Conservation (phyloP, 1,140 invertebrate species). For the Caerostris extrusa region DNA sequence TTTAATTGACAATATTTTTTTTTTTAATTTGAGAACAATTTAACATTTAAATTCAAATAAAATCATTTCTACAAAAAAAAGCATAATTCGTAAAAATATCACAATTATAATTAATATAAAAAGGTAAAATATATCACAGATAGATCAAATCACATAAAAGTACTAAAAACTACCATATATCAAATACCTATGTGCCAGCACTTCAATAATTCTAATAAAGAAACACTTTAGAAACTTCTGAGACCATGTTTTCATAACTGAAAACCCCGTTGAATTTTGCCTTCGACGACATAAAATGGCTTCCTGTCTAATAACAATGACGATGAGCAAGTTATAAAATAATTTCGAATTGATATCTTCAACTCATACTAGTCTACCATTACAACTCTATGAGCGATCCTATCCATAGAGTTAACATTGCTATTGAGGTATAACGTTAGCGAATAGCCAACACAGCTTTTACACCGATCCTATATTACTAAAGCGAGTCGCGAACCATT, state of each 20-base stretch:
- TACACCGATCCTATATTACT: conserved; percentile 71
- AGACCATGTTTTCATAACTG: conserved; percentile 77
- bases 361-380: conserved; percentile 27
- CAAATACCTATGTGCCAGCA: background rate
- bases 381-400: conserved; percentile 61
- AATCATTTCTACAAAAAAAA: too few relatives aligned
- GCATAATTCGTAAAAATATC: background rate
- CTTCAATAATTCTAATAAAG: conserved; percentile 17
- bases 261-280: conserved; percentile 77
- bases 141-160: conserved; percentile 17
- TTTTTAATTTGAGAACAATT: too few relatives aligned
- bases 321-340: conserved; percentile 52
- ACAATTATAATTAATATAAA: background rate
- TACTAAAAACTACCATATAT: conserved; percentile 5
- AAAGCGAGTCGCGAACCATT: conserved; percentile 37
- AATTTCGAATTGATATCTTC: conserved; percentile 31
- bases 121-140: background rate
- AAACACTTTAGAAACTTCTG: conserved; percentile 58
- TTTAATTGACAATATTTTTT: too few relatives aligned
- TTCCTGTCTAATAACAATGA: conserved; percentile 67
- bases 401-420: conserved; percentile 77
- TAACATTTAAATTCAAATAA: too few relatives aligned
- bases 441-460: conserved; percentile 75
- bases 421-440: conserved; percentile 76
- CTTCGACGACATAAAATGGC: conserved; percentile 75